These are phyloP conservation scores for Rhyzopertha dominica DNA, from an alignment of 1,140 invertebrate genomes.

Conservation along the genomic window DNA sequence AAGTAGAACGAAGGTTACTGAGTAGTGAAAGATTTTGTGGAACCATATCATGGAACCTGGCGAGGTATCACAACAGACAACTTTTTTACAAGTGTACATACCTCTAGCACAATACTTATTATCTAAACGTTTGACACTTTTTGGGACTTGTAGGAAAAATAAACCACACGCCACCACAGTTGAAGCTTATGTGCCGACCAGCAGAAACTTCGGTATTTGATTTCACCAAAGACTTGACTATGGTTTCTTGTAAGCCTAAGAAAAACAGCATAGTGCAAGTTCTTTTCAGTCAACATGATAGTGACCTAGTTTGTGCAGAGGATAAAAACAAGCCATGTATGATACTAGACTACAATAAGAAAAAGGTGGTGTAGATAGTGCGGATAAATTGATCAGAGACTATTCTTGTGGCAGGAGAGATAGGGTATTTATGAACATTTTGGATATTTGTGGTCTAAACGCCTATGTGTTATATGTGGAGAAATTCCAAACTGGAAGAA, in stretches of 20 bases:
- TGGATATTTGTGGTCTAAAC: slow-evolving; percentile 22
- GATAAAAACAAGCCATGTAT: slow-evolving; percentile 16
- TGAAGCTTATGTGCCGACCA: slow-evolving; percentile 4
- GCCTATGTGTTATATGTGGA: slow-evolving; percentile 17
- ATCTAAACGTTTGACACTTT: slow-evolving; percentile 23
- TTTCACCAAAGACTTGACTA: slow-evolving; percentile 26
- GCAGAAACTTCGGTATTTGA: slow-evolving; percentile 27
- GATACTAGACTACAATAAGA: slow-evolving; percentile 21
- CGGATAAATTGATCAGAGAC: slow-evolving; percentile 17
- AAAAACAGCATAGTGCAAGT: slow-evolving; percentile 29
- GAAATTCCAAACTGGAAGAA: slow-evolving; percentile 22
- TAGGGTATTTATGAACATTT: slow-evolving; percentile 23
- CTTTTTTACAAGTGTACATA: too few species aligned
- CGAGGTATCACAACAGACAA: too few species aligned
- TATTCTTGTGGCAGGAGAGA: slow-evolving; percentile 16
- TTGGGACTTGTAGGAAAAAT: slow-evolving; percentile 36
- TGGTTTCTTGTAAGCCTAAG: slow-evolving; percentile 31
- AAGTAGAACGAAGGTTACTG: too few species aligned
- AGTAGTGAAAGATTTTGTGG: too few species aligned
- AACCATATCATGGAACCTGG: too few species aligned
- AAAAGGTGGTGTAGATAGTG: slow-evolving; percentile 18
- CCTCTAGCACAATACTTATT: too few species aligned
- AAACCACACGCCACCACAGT: slow-evolving; percentile 12
- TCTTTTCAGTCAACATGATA: slow-evolving; percentile 29
- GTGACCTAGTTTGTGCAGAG: slow-evolving; percentile 2